Conservation (phyloP, 2,888 invertebrate species). For the Odontomyia ornata region DNA sequence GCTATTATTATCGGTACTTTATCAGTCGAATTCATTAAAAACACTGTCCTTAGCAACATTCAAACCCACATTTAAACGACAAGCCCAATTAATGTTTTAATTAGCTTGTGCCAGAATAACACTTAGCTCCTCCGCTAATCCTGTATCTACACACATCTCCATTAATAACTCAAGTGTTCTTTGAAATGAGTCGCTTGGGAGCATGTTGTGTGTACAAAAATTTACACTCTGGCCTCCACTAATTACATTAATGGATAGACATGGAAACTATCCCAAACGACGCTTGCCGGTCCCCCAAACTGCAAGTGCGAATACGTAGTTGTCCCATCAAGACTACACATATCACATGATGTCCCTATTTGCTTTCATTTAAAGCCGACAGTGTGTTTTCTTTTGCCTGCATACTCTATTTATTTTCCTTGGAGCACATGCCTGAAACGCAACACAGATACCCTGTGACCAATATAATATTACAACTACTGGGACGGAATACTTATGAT, state of each 20-base stretch:
- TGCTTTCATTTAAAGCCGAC: not conserved
- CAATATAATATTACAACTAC: no score
- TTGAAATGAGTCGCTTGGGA: not conserved
- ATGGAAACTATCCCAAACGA: not conserved
- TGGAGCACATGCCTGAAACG: no score
- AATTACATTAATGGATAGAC: conserved; percentile 10
- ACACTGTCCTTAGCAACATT: no score
- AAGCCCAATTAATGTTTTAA: conserved; percentile 22
- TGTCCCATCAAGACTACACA: not conserved
- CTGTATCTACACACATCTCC: conserved; percentile 6
- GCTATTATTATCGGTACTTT: no score
- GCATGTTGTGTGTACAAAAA: not conserved
- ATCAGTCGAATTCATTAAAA: no score
- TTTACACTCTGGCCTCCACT: not conserved
- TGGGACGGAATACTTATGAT: no score
- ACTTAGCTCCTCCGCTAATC: not conserved
- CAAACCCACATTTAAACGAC: not conserved
- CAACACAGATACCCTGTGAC: no score
- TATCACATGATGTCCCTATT: not conserved
- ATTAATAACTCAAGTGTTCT: not conserved
- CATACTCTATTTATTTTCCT: no score
- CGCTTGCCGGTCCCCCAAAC: not conserved
- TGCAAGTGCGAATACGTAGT: no score
- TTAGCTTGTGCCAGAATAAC: not conserved
- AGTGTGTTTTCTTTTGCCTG: no score